A percentile compares a stretch with the other conserved stretches of the same genome.
Conservation (phyloP, 2,888 invertebrate genomes). For the Netelia fuscicornis region DNA sequence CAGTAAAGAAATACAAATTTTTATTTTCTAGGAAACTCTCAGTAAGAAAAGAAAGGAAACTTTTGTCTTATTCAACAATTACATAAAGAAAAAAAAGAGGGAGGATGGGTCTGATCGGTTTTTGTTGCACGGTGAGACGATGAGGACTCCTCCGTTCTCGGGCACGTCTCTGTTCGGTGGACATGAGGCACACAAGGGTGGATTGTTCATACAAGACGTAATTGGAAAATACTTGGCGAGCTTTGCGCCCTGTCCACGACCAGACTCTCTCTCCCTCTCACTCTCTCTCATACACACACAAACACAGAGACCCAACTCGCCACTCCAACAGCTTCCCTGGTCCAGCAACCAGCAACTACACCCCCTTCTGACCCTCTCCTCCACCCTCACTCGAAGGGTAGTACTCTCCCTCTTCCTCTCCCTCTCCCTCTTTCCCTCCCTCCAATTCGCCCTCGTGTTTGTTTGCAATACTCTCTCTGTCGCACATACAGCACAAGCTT, state of each 20-base stretch:
- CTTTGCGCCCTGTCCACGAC: conserved; percentile 68
- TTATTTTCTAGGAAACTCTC: too few species aligned
- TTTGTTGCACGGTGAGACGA: not conserved
- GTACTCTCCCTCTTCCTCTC: conserved; percentile 27
- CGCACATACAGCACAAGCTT: conserved; percentile 4
- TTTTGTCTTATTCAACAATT: too few species aligned
- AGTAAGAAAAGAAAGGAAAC: too few species aligned
- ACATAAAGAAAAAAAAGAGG: too few species aligned
- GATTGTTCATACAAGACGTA: conserved; percentile 82
- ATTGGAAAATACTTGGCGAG: conserved; percentile 83
- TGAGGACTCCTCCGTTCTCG: not conserved
- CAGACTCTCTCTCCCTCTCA: conserved; percentile 50
- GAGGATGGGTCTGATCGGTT: not conserved
- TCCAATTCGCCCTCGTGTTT: conserved; percentile 62
- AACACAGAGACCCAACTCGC: conserved; percentile 20
- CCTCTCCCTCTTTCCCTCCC: conserved; percentile 17
- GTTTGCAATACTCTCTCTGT: conserved; percentile 62
- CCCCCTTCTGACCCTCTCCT: conserved; percentile 23
- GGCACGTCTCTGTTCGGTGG: conserved; percentile 28
- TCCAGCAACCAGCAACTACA: conserved; percentile 38
- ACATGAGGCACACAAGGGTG: conserved; percentile 67
- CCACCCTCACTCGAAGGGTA: not conserved
- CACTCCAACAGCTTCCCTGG: conserved; percentile 27
- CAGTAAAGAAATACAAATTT: too few species aligned
- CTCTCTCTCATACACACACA: conserved; percentile 15